A percentile compares a stretch with the other conserved stretches of the same genome.
Evolutionary conservation across 1,140 invertebrate species (phyloP).

Genomic region (Lasioglossum albipes): DNA sequence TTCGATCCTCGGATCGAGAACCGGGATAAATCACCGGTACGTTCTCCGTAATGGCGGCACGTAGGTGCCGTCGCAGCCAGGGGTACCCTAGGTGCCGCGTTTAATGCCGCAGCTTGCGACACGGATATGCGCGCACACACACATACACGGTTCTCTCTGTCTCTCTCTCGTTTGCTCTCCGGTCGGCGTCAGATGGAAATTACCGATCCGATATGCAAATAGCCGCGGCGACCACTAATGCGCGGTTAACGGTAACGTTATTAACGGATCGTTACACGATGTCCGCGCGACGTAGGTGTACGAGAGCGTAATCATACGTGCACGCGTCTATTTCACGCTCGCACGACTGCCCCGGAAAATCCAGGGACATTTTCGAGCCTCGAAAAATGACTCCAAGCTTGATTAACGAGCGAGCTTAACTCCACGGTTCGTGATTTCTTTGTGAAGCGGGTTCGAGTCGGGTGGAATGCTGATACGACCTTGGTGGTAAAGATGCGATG

Average conservation of each 20-base stretch:
- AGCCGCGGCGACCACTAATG: conserved; percentile 68
- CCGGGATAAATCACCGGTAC: conserved; percentile 57
- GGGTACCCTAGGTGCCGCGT: conserved; percentile 29
- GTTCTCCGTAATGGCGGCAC: conserved; percentile 53
- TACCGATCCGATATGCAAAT: conserved; percentile 75
- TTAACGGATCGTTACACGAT: conserved; percentile 71
- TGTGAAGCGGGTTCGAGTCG: no score
- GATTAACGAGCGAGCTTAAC: background rate
- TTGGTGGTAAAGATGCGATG: no score
- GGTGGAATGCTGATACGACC: no score
- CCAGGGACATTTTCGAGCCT: background rate
- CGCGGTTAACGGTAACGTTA: conserved; percentile 74
- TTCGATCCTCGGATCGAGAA: conserved; percentile 42
- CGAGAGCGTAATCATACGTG: conserved; percentile 27
- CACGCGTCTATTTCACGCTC: conserved; percentile 33
- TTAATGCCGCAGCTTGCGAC: conserved; percentile 15
- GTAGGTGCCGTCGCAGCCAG: conserved; percentile 42
- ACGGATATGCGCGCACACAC: background rate
- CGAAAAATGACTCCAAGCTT: conserved; percentile 3
- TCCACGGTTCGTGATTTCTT: no score
- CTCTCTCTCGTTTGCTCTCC: conserved; percentile 4
- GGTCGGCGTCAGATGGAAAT: conserved; percentile 65
- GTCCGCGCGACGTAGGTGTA: conserved; percentile 46
- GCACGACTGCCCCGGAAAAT: background rate
- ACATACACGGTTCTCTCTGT: background rate